Base-by-base conservation (phyloP, 2,888 invertebrate genomes). In the Zygogramma bicolorata region DNA sequence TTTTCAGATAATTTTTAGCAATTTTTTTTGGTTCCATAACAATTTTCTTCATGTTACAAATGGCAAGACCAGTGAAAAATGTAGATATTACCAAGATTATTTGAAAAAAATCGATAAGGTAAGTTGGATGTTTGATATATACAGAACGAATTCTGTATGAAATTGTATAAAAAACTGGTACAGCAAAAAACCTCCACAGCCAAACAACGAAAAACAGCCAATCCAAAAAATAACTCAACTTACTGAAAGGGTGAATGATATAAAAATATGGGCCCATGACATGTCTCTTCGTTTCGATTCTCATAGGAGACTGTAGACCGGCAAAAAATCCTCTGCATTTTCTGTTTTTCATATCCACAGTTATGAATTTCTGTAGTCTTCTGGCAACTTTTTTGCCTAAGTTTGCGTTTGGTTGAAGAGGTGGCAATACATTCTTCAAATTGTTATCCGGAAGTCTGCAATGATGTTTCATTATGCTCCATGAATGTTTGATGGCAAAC, bases 231-330 rank as follows among this genome's bases (percentile, higher is more conserved):
- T 10, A 1, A 18, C 31, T 65, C 15, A 75, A 13, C 22, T 68
- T 75, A 53, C 75, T 75, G 6, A 73, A 73, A 3, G 75, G 75
- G 59, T 75, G 75, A 20, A 75, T 63, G 15, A 68, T 46, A 29
- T 53, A 73, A n/a, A 8, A 29, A 25, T 73, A 60, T 7, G 49
- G 27, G 31, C 68, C 63, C 5, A 65, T 49, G 6, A 40, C 53
- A 40, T 75, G 68, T 46, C 70, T 70, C 20, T n/a, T 70, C 8
- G 68, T 40, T 27, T 70, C 72, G 0, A 20, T 65, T 49, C 46
- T 58, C 38, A 60, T 65, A 0, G 58, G 13, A 1, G 75, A 68
- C 13, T 18, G 15, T 1, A 62, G 38, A 53, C 62, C 68, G 6
- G 13, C 20, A 22, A 68, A 70, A 18, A 70, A 63, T 6, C 25